Conservation (phyloP, 1,140 invertebrate genomes). For the Heliothis subflexa region DNA sequence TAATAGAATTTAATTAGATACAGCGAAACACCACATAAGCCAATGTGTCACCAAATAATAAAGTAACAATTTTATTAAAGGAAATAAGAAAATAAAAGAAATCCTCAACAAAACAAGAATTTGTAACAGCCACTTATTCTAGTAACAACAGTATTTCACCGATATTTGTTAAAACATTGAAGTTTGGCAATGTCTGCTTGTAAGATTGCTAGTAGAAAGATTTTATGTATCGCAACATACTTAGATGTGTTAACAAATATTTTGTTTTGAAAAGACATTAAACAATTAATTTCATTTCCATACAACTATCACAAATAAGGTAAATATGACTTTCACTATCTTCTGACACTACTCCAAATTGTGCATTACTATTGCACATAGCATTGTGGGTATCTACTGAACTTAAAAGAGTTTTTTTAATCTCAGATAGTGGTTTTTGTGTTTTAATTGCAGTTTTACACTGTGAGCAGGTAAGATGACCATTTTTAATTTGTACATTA, state of each 20-base stretch:
- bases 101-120: neutral
- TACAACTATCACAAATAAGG: conserved; percentile 73
- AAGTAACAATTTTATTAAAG: neutral
- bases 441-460: conserved; percentile 68
- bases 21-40: no score
- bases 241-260: neutral
- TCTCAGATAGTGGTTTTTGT: conserved; percentile 57
- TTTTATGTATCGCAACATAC: neutral
- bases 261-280: conserved; percentile 4
- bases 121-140: neutral
- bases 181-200: no score
- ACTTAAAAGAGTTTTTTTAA: conserved; percentile 65
- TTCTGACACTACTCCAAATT: conserved; percentile 69
- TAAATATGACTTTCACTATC: conserved; percentile 69
- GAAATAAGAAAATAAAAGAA: neutral
- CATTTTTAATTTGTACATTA: conserved; percentile 63
- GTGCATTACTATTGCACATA: conserved; percentile 60
- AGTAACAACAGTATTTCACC: no score
- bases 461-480: conserved; percentile 59
- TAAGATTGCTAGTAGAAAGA: no score
- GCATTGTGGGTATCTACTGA: conserved; percentile 67
- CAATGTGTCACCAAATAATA: neutral
- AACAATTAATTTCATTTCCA: conserved; percentile 66
- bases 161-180: no score
- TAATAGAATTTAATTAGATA: no score